Evolutionary conservation across 2,888 invertebrate genomes (phyloP).

Genomic region (Aporophyla nigra): DNA sequence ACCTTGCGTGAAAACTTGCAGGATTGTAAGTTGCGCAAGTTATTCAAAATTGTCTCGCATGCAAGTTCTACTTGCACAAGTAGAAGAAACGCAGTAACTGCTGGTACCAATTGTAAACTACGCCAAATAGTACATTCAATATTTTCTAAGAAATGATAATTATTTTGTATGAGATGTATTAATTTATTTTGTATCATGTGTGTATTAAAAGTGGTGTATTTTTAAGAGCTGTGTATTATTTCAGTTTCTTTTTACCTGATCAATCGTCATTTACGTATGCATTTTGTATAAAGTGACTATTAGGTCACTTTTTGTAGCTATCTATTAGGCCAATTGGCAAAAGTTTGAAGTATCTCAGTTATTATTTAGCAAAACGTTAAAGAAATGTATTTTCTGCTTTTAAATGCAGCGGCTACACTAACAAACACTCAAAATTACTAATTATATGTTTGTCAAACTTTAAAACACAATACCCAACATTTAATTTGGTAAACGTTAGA

Average conservation of each 20-base stretch:
- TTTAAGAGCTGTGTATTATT: conserved; percentile 8
- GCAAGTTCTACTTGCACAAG: not conserved
- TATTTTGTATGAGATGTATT: conserved; percentile 48
- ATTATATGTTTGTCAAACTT: conserved; percentile 14
- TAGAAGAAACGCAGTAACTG: not conserved
- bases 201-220: conserved; percentile 52
- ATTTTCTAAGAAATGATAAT: conserved; percentile 9
- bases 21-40: not conserved
- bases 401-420: not conserved
- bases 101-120: conserved; percentile 20
- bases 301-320: no score
- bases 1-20: conserved; percentile 7
- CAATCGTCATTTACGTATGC: not conserved
- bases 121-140: conserved; percentile 45
- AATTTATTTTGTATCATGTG: conserved; percentile 40
- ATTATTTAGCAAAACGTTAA: no score
- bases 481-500: conserved; percentile 26
- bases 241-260: not conserved
- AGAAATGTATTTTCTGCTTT: not conserved
- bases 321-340: not conserved
- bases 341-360: not conserved
- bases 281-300: not conserved
- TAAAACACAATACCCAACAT: conserved; percentile 1
- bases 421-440: conserved; percentile 7
- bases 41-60: not conserved